Base-by-base conservation (phyloP, 2,888 invertebrate species). In the Magallana nippona region DNA sequence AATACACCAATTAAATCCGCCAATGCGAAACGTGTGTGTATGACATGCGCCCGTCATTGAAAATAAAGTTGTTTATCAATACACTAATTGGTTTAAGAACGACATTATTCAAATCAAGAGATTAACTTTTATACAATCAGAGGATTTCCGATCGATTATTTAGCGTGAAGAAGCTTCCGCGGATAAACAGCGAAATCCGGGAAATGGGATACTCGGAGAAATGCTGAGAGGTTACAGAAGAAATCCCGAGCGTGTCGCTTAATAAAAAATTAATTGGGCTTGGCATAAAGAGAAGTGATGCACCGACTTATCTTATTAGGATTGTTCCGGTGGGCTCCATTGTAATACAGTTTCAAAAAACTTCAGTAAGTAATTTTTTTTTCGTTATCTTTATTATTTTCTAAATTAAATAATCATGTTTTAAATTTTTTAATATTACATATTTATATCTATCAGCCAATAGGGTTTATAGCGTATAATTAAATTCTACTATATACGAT, bases 81-180 rank as follows among this genome's bases (percentile, higher is more conserved):
- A 60, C n/a, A 8, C 60, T 71, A 22, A 71, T 71, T 22, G 27
- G 22, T 71, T 71, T 71, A 27, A 71, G 11, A 27, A 27, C 13
- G 27, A 1, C 17, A 32, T 11, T 71, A 71, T 19, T 22, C 19
- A 62, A 62, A 22, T 19, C 62, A 22, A 62, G 11, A 19, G 71
- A 71, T 71, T 2, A 27, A 32, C 71, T 10, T 71, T 19, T 32
- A 27, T 71, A 15, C 17, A 32, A 27, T 27, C 13, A 27, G 27
- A 15, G 15, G 32, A 71, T 71, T 71, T 71, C 32, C 71, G 32
- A 71, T 71, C 32, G 71, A 71, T 71, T 71, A 71, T 71, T 10
- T 32, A 27, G 71, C 60, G 60, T n/a, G 60, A 60, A 60, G 60
- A 10, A 10, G 60, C 27, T 71, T 71, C 71, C 71, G 71, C 32